Conservation (phyloP, 2,113 vertebrate species). For the Pyxicephalus adspersus region DNA sequence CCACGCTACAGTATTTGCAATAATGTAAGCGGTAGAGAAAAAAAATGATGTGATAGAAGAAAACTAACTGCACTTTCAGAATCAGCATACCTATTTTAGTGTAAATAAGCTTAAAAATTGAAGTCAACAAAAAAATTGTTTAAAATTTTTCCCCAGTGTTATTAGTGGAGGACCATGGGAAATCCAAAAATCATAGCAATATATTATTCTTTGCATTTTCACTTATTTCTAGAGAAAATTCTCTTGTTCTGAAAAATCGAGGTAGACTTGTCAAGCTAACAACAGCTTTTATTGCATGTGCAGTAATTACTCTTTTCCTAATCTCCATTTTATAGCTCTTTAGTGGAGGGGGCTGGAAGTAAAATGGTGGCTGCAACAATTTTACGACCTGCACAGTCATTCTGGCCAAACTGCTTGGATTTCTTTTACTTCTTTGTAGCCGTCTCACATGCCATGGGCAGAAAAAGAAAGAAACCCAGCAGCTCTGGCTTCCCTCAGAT, state of each 20-base stretch:
- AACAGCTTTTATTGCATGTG: conserved; percentile 51
- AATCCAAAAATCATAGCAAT: no score
- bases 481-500: not conserved
- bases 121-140: no score
- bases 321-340: conserved; percentile 72
- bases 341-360: conserved; percentile 55
- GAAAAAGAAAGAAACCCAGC: no score
- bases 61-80: no score
- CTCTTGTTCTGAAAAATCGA: not conserved
- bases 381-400: conserved; percentile 50
- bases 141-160: no score
- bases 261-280: conserved; percentile 48
- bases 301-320: conserved; percentile 55
- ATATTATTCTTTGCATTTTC: not conserved
- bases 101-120: no score
- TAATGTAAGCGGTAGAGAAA: no score
- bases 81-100: no score
- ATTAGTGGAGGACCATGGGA: no score
- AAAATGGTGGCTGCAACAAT: conserved; percentile 71
- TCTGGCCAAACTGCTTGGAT: conserved; percentile 15
- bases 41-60: no score
- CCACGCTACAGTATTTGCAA: no score
- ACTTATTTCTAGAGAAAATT: not conserved
- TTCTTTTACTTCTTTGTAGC: not conserved
- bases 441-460: not conserved